A percentile compares a stretch with the other conserved stretches of the same genome.
phyloP scores from a whole-genome alignment of 2,113 vertebrate genomes.

The Acinonyx jubatus region DNA sequence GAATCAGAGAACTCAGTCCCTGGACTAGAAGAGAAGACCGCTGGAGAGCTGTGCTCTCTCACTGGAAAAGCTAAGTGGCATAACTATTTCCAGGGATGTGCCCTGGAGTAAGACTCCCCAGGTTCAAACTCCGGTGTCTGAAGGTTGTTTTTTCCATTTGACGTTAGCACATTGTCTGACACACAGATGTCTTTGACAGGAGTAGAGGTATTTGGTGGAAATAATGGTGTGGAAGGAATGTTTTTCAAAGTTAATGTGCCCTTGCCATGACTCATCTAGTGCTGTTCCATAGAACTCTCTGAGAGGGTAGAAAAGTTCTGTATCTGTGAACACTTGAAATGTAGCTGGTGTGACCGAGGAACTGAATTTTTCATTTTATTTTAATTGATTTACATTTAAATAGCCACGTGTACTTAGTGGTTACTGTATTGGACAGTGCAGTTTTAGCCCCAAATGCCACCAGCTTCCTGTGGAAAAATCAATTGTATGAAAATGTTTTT shows the following conservation, averaged over 20 bases:
- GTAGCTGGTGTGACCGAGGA: background rate
- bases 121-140: background rate
- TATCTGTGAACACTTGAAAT: background rate
- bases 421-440: no score
- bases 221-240: fast-evolving
- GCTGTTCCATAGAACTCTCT: background rate
- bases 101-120: background rate
- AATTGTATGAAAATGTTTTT: background rate
- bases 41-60: background rate
- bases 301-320: background rate
- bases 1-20: background rate
- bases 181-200: background rate
- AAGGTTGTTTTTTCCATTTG: background rate
- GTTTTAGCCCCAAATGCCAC: background rate
- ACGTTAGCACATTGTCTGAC: background rate
- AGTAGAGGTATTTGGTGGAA: background rate
- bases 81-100: background rate
- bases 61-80: background rate
- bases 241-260: fast-evolving
- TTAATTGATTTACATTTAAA: background rate
- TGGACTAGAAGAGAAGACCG: background rate
- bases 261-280: background rate
- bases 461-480: background rate
- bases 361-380: background rate
- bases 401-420: background rate